A percentile compares a stretch with the other conserved stretches of the same genome.
Conservation (phyloP, 2,113 vertebrate genomes). For the Pongo abelii region DNA sequence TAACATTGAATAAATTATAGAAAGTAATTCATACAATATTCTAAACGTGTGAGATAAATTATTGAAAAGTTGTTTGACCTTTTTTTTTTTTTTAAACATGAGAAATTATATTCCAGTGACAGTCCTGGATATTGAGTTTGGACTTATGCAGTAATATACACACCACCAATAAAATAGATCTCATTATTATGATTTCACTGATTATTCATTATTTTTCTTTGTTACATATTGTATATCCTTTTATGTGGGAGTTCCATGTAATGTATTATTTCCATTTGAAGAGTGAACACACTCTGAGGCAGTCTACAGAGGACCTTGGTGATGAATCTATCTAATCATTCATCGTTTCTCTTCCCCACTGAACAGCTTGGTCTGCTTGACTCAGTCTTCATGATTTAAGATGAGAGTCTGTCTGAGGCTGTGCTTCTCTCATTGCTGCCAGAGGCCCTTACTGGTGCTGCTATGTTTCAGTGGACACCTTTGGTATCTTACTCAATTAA, state of each 20-base stretch:
- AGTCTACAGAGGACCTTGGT: background rate
- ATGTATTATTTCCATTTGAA: background rate
- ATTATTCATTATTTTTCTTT: background rate
- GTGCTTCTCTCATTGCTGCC: background rate
- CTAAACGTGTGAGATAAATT: background rate
- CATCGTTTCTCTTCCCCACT: background rate
- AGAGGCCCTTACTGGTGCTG: background rate
- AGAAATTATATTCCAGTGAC: background rate
- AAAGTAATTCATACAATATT: background rate
- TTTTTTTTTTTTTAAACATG: background rate
- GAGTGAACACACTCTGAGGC: background rate
- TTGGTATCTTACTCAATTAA: background rate
- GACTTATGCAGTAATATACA: background rate
- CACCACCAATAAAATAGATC: background rate
- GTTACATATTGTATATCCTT: background rate
- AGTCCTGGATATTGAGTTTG: background rate
- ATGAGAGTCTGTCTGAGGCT: background rate
- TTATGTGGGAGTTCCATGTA: background rate
- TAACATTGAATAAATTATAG: background rate
- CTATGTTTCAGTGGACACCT: background rate
- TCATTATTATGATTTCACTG: background rate
- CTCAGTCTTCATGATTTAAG: background rate
- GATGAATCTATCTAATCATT: background rate
- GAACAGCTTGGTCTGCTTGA: background rate
- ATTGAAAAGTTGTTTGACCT: background rate